Evolutionary conservation across 2,888 invertebrate species (phyloP).

Genomic region (Unio delphinus): DNA sequence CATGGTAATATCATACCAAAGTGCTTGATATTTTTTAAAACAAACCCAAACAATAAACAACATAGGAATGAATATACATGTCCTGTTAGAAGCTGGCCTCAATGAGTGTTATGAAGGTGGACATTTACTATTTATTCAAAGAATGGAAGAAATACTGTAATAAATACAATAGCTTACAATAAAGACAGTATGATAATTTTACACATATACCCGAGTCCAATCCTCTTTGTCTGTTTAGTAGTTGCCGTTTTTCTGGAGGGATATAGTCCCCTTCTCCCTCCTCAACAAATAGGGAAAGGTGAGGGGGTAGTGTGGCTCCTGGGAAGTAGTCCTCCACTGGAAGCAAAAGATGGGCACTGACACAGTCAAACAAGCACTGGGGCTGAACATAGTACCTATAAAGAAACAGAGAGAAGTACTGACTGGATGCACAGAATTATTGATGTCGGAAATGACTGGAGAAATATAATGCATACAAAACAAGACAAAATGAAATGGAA

Average conservation of each 20-base stretch:
- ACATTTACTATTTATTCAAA: too few relatives aligned
- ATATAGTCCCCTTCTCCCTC: constrained; percentile 85
- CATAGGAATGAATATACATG: too few relatives aligned
- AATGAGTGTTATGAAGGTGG: too few relatives aligned
- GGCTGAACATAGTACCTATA: constrained; percentile 92
- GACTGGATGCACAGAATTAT: not conserved
- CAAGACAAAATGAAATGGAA: not conserved
- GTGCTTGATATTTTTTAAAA: not conserved
- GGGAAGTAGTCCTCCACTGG: constrained; percentile 95
- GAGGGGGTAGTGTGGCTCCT: constrained; percentile 91
- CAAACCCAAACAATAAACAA: too few relatives aligned
- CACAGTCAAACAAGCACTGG: constrained; percentile 97
- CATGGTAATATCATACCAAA: not conserved
- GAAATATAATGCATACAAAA: not conserved
- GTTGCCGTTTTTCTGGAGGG: constrained; percentile 82
- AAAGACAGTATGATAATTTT: not conserved
- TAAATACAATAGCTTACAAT: not conserved
- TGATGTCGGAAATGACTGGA: not conserved
- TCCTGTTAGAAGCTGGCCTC: too few relatives aligned
- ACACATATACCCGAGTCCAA: constrained; percentile 45
- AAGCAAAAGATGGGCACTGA: constrained; percentile 88
- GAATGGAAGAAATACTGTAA: too few relatives aligned
- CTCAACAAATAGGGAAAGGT: constrained; percentile 94
- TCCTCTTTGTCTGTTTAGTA: constrained; percentile 41
- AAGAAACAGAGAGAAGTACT: constrained; percentile 1